Evolutionary conservation across 2,113 vertebrate genomes (phyloP).

Genomic region (Corythoichthys haematopterus): DNA sequence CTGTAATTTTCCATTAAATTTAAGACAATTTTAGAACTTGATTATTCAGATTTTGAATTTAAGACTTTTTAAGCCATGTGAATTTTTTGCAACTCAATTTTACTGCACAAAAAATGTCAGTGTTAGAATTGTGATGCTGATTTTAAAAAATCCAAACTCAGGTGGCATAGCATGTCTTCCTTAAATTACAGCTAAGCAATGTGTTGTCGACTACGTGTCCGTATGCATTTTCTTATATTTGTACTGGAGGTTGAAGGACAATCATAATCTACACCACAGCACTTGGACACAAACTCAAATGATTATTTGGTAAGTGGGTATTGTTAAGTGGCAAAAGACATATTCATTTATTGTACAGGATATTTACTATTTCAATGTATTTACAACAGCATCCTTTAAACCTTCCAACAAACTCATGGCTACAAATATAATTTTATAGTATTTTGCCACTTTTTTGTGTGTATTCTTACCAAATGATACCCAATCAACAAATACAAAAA

Average conservation of each 20-base stretch:
- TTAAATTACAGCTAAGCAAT: neutral
- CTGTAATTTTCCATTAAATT: too few relatives aligned
- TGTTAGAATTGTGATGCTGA: too few relatives aligned
- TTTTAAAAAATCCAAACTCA: too few relatives aligned
- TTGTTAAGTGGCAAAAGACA: neutral
- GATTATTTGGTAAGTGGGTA: neutral
- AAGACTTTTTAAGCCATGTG: too few relatives aligned
- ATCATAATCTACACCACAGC: neutral
- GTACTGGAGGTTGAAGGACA: neutral
- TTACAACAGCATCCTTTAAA: neutral
- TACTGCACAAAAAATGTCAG: too few relatives aligned
- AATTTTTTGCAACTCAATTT: too few relatives aligned
- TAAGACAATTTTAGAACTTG: too few relatives aligned
- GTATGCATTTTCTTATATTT: conserved; percentile 13
- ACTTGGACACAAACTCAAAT: neutral
- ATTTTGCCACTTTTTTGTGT: neutral
- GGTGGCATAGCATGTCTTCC: too few relatives aligned
- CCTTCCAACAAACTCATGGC: too few relatives aligned
- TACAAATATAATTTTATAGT: too few relatives aligned
- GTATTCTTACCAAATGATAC: neutral
- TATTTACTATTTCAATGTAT: neutral
- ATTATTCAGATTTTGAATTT: too few relatives aligned
- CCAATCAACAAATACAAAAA: neutral
- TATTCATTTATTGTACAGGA: neutral
- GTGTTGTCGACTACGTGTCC: neutral